Percentiles rank a stretch among this genome's conserved stretches.
These are phyloP conservation scores for Holcopasites calliopsidis DNA, from an alignment of 1,140 invertebrate genomes.

Conservation along the genomic window DNA sequence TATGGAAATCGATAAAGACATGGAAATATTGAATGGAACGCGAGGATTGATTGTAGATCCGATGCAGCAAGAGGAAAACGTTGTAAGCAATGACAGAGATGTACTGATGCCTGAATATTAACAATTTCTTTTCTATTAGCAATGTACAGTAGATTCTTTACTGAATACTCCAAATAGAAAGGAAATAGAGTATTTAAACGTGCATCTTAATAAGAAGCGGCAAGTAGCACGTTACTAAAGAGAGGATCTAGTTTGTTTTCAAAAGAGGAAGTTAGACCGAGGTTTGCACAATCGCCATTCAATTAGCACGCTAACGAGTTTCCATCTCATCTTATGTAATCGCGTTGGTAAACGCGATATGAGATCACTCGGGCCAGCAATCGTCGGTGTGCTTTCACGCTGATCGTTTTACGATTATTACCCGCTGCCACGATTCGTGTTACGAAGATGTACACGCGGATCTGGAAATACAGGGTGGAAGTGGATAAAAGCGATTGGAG, in stretches of 20 bases:
- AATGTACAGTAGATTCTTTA: too few species aligned
- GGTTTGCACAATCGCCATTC: neutral
- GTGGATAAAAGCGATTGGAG: neutral
- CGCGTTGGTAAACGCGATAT: slow-evolving; percentile 15
- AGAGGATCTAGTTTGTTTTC: neutral
- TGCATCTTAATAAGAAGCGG: neutral
- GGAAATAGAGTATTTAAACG: neutral
- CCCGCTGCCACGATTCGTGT: neutral
- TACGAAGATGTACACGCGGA: neutral
- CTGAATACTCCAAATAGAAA: too few species aligned
- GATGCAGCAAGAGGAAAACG: too few species aligned
- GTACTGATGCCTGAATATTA: too few species aligned
- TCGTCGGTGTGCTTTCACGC: slow-evolving; percentile 23
- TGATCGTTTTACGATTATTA: slow-evolving; percentile 35
- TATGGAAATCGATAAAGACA: too few species aligned
- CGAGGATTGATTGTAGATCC: too few species aligned
- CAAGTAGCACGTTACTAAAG: neutral
- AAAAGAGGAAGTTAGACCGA: neutral
- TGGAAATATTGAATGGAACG: too few species aligned
- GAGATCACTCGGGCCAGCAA: slow-evolving; percentile 9
- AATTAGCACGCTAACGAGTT: slow-evolving; percentile 9
- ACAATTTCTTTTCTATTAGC: too few species aligned
- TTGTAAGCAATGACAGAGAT: too few species aligned
- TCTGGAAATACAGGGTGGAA: neutral
- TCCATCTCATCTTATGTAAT: slow-evolving; percentile 20